Evolutionary conservation across 1,140 invertebrate species (phyloP).

Genomic region (Halyomorpha halys): DNA sequence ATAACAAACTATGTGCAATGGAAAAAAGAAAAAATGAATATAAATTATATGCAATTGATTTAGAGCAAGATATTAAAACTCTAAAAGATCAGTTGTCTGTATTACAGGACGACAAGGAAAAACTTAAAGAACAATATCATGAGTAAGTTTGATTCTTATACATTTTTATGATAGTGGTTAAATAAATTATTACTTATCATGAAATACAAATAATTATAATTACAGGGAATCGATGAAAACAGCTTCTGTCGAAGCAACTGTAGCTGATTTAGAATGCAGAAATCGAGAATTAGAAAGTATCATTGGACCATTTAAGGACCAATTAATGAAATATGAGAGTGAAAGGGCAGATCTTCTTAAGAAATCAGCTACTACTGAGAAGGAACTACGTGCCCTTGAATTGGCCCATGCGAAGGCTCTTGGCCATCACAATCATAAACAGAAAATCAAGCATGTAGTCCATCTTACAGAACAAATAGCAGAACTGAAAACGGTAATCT

Average conservation of each 20-base stretch:
- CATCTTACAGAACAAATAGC: slow-evolving; percentile 21
- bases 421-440: slow-evolving; percentile 27
- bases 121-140: slow-evolving; percentile 15
- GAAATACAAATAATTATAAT: not conserved
- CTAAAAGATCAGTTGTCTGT: slow-evolving; percentile 17
- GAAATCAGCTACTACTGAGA: slow-evolving; percentile 23
- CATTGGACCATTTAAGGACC: slow-evolving; percentile 26
- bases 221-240: slow-evolving; percentile 16
- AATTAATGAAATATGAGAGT: slow-evolving; percentile 25
- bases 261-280: slow-evolving; percentile 23
- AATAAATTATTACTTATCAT: not conserved
- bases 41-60: slow-evolving; percentile 24
- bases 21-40: slow-evolving; percentile 28
- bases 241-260: slow-evolving; percentile 6
- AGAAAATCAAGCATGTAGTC: slow-evolving; percentile 24
- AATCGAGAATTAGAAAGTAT: slow-evolving; percentile 24
- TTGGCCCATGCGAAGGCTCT: slow-evolving; percentile 26
- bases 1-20: slow-evolving; percentile 13
- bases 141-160: slow-evolving; percentile 18
- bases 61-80: slow-evolving; percentile 23
- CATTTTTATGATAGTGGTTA: not conserved
- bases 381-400: slow-evolving; percentile 25
- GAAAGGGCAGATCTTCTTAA: slow-evolving; percentile 18
- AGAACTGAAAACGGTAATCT: slow-evolving; percentile 22
- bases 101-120: slow-evolving; percentile 24